Evolutionary conservation across 2,888 invertebrate genomes (phyloP), one percentile per base, ranked within the genome.

Genomic region (Pecten maximus): DNA sequence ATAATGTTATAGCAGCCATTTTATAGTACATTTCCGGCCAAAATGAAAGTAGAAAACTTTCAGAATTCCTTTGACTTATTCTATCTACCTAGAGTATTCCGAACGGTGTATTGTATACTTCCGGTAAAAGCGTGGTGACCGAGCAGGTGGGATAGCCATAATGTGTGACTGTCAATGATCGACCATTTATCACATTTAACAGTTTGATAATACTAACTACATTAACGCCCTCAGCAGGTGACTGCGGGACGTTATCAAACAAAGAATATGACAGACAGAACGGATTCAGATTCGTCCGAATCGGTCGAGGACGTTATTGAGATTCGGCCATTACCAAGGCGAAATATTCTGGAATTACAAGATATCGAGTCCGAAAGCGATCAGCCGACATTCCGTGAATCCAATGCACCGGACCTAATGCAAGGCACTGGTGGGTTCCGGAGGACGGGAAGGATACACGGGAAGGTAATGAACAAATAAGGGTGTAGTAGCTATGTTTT

Each of bases 251-350:
- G 12, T 3, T 35, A 19, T 16, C 35, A 39, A 39, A 35, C 35
- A 19, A 23, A 4, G 40, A 89, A 40, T 28, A 89, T 91, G 91
- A 48, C 89, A 16, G 89, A 91, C 19, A 74, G 39, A 15, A 89
- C 88, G 35, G 91, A 91, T 89, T 89, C 74, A 1, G 91, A 91
- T n/a, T 74, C 89, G 15, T 44, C 89, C 2, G 91, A 89, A 1
- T 89, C 89, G 0, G 35, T 91, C 15, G 94, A 94, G 87, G 93
- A 93, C 89, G 92, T 94, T 28, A 92, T 94, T 40, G 90, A 88
- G 23, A 88, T 90, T 23, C 28, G 88, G 60, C 90, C 90, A 4
- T 28, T 90, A 28, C 40, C 87, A 16, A 40, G 89, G 40, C 87
- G 89, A 40, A 74, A 48, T 35, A 23, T 54, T 15, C 35, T 50